These are phyloP conservation scores for Pseudococcus longispinus DNA, from an alignment of 2,888 invertebrate species.

Conservation along the genomic window DNA sequence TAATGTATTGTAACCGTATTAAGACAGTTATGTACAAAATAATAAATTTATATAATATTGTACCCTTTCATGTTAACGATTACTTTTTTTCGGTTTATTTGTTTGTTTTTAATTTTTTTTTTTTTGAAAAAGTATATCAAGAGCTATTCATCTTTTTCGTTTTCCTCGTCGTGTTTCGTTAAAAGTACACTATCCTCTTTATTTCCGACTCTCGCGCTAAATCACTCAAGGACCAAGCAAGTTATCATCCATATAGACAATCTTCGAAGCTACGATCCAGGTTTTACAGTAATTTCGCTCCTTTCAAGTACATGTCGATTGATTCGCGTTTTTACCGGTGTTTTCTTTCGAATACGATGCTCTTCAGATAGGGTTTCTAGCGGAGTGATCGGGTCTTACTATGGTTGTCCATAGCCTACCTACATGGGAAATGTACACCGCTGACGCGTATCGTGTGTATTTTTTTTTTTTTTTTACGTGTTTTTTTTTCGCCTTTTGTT, in stretches of 20 bases:
- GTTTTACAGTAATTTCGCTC: background rate
- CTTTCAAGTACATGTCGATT: background rate
- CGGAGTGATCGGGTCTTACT: background rate
- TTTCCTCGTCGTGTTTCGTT: background rate
- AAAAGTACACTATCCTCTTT: background rate
- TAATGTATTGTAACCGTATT: constrained; percentile 49
- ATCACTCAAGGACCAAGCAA: background rate
- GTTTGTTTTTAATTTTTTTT: background rate
- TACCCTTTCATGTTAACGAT: constrained; percentile 8
- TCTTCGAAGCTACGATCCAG: background rate
- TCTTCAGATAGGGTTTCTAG: background rate
- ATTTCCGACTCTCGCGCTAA: background rate
- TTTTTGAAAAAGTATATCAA: background rate
- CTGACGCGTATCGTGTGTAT: background rate
- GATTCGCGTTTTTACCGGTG: constrained; percentile 18
- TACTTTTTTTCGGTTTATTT: background rate
- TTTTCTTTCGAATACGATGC: background rate
- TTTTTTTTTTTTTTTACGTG: background rate
- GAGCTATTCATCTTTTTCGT: background rate
- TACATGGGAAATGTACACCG: background rate
- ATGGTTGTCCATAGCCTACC: background rate
- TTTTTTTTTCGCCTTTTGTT: background rate
- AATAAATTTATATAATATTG: constrained; percentile 32
- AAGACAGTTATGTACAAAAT: constrained; percentile 51
- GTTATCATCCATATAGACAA: background rate